Base-by-base conservation (phyloP, 2,113 vertebrate genomes). In the Seriola rivoliana region DNA sequence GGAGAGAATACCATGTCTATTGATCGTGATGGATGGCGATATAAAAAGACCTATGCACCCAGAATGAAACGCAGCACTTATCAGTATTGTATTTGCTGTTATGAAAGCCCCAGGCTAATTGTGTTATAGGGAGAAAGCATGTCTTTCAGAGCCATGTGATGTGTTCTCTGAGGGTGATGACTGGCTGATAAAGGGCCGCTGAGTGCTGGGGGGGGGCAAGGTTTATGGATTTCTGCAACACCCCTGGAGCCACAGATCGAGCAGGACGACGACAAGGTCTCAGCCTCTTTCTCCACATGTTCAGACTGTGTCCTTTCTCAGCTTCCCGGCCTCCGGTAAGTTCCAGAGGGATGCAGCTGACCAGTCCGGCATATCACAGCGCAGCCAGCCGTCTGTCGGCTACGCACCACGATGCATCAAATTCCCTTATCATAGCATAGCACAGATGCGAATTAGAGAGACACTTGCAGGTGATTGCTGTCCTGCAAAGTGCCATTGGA, bases 161-260 rank as follows among this genome's bases (percentile, higher is more conserved):
- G 71, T 71, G 65, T 63, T 83, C 48, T 71, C 52, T 3, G 36
- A 59, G 19, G 59, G 57, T 68, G 78, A 90, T 75, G 88, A 75
- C 71, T 52, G 62, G 81, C 87, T 85, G 90, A 87, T 84, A 77
- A 86, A 92, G 52, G 78, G 82, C 75, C 25, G 60, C 80, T 74
- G 74, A 80, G 86, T 75, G 70, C 77, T 65, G 71, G 50, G 67
- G 70, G 72, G 73, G 16, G 9, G 29, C 29, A 29, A 76, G 82
- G 55, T 75, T 73, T 85, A 88, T 90, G 67, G 92, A 82, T 93
- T 85, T 89, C 64, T 72, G 50, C 12, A 59, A 46, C 60, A 82
- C 38, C 70, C 55, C n/a, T 29, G 13, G 84, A 83, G 85, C 69
- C 72, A 54, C 34, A 58, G 60, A 46, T 17, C 29, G 85, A 84